Evolutionary conservation across 1,140 invertebrate genomes (phyloP).

Genomic region (Harlomillsia oculata): DNA sequence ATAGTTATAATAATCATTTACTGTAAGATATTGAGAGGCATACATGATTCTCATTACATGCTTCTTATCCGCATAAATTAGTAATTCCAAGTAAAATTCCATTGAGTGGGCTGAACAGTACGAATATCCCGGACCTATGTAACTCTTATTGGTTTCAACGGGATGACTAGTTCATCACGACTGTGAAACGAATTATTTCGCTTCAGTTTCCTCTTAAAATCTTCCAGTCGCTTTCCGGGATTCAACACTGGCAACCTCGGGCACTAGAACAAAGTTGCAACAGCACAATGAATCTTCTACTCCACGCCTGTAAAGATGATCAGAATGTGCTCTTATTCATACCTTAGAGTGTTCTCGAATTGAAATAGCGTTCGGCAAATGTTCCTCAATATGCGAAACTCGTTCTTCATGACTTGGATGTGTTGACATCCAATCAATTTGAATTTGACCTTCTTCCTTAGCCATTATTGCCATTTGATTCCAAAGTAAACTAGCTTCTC

Average conservation of each 20-base stretch:
- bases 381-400: conserved; percentile 42
- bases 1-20: too few species aligned
- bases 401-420: conserved; percentile 51
- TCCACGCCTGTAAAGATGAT: background rate
- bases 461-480: conserved; percentile 43
- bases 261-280: conserved; percentile 25
- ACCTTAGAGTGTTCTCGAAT: conserved; percentile 37
- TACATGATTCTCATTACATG: too few species aligned
- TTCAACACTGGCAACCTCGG: conserved; percentile 26
- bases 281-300: background rate
- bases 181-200: too few species aligned
- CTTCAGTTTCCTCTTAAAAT: conserved; percentile 11
- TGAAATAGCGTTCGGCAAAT: conserved; percentile 42
- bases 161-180: background rate
- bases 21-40: too few species aligned
- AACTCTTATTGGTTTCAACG: conserved; percentile 8
- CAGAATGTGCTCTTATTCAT: background rate
- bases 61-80: too few species aligned
- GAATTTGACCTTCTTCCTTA: conserved; percentile 36
- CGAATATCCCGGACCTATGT: too few species aligned
- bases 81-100: too few species aligned
- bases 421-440: conserved; percentile 49
- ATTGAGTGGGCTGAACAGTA: too few species aligned
- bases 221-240: conserved; percentile 16
- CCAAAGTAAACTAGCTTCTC: conserved; percentile 54